These are phyloP conservation scores for Metellina segmentata DNA, from an alignment of 2,888 invertebrate species.

Conservation along the genomic window DNA sequence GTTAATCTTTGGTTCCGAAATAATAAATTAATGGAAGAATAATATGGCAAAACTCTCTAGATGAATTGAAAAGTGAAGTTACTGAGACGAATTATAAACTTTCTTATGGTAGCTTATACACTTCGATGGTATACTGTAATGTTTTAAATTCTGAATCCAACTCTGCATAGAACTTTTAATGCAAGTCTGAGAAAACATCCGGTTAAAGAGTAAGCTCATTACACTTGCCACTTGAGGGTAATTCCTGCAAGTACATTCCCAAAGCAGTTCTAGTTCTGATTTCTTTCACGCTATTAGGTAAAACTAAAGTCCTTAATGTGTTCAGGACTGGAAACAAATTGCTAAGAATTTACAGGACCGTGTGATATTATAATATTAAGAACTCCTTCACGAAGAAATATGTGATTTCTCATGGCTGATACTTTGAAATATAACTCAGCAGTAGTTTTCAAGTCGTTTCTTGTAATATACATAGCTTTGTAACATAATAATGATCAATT, in stretches of 20 bases:
- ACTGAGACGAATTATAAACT: too few relatives aligned
- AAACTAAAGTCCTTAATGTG: background rate
- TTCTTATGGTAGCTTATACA: too few relatives aligned
- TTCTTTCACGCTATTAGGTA: constrained; percentile 6
- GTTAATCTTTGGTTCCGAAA: too few relatives aligned
- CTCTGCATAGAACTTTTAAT: too few relatives aligned
- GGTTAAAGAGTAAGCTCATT: constrained; percentile 16
- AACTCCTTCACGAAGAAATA: constrained; percentile 4
- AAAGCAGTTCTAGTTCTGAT: constrained; percentile 13
- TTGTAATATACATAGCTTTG: too few relatives aligned
- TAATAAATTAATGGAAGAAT: too few relatives aligned
- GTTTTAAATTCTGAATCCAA: too few relatives aligned
- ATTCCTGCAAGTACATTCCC: constrained; percentile 11
- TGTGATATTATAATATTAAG: constrained; percentile 13
- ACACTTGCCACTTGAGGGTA: background rate
- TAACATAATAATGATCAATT: too few relatives aligned
- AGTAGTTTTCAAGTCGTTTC: background rate
- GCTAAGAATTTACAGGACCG: background rate
- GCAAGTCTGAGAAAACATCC: background rate
- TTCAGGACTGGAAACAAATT: constrained; percentile 15
- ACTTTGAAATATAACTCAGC: background rate
- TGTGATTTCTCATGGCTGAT: too few relatives aligned
- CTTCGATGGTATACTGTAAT: too few relatives aligned
- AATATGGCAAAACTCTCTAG: too few relatives aligned
- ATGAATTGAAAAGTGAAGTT: too few relatives aligned